Evolutionary conservation across 2,797 vertebrate genomes (phyloP).

Genomic region (Oreortyx pictus): DNA sequence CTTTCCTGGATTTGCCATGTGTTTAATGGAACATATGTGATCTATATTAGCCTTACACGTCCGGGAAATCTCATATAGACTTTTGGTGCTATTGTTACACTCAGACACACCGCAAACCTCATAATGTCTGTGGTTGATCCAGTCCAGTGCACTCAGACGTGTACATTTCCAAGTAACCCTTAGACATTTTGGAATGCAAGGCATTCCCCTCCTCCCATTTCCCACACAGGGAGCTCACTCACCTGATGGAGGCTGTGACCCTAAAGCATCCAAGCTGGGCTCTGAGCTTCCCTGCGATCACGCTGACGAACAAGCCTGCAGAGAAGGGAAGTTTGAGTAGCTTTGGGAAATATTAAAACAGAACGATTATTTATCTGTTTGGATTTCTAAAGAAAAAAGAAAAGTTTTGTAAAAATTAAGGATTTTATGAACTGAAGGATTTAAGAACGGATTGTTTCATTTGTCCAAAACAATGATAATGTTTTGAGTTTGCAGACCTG

Average conservation of each 20-base stretch:
- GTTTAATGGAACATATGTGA: neutral
- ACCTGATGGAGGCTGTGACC: neutral
- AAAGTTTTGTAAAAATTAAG: neutral
- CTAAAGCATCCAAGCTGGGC: neutral
- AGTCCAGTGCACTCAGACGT: constrained; percentile 50
- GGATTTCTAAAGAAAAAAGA: neutral
- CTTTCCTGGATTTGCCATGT: neutral
- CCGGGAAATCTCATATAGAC: constrained; percentile 20
- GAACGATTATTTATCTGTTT: neutral
- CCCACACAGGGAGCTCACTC: neutral
- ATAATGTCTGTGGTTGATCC: constrained; percentile 51
- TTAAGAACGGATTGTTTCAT: neutral
- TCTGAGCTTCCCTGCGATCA: neutral
- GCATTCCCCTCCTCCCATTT: neutral
- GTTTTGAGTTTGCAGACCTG: neutral
- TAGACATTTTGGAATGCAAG: neutral
- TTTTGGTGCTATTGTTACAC: constrained; percentile 52
- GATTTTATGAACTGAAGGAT: neutral
- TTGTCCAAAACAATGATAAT: neutral
- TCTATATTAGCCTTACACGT: constrained; percentile 10
- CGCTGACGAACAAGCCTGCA: neutral
- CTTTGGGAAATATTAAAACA: neutral
- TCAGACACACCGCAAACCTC: constrained; percentile 68
- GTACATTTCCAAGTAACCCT: constrained; percentile 17
- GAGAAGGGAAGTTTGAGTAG: neutral